Conservation (phyloP, 2,113 vertebrate species). For the Dunckerocampus dactyliophorus region DNA sequence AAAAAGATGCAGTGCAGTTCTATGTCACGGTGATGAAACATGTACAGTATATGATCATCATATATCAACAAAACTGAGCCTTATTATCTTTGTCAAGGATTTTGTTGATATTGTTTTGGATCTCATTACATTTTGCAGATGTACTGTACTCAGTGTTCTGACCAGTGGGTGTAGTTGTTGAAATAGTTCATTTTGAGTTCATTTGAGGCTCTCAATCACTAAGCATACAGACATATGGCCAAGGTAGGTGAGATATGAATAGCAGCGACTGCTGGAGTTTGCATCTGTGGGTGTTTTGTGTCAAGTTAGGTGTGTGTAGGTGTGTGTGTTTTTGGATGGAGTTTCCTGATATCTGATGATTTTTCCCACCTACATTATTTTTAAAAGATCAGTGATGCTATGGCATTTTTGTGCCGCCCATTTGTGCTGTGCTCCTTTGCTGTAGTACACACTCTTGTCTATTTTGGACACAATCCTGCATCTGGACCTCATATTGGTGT, state of each 20-base stretch:
- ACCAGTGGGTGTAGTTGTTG: constrained; percentile 8
- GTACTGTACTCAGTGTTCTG: not conserved
- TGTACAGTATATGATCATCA: too few species aligned
- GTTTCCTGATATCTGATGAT: constrained; percentile 27
- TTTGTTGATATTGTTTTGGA: not conserved
- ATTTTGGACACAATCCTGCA: not conserved
- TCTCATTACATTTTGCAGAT: not conserved
- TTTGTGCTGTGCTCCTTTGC: too few species aligned
- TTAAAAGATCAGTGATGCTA: too few species aligned
- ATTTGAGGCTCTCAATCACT: constrained; percentile 25
- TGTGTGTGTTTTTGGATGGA: constrained; percentile 23
- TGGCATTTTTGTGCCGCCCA: too few species aligned
- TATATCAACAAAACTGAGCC: too few species aligned
- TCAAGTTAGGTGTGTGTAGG: constrained; percentile 26
- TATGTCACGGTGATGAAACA: not conserved
- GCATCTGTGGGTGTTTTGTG: constrained; percentile 45
- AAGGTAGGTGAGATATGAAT: constrained; percentile 66
- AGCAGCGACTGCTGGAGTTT: constrained; percentile 75
- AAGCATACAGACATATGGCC: constrained; percentile 42
- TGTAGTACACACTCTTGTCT: not conserved
- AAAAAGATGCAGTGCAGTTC: not conserved
- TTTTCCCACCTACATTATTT: too few species aligned
- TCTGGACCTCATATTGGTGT: too few species aligned
- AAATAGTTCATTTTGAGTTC: constrained; percentile 33
- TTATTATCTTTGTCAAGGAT: not conserved